These are phyloP conservation scores for Tachysurus fulvidraco DNA, from an alignment of 2,113 vertebrate genomes.

Conservation along the genomic window DNA sequence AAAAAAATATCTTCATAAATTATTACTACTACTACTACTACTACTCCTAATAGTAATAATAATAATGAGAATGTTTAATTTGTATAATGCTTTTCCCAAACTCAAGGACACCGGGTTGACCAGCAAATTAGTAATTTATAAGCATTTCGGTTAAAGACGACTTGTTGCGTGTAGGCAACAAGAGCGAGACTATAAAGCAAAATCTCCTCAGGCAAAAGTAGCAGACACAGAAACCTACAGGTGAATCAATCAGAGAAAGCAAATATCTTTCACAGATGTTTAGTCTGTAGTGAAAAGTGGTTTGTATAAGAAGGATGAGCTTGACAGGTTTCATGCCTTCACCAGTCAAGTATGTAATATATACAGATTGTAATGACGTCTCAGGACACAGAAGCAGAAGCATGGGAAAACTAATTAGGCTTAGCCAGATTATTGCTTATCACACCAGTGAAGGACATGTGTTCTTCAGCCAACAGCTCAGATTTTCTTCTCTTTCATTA, in stretches of 20 bases:
- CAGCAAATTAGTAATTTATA: not conserved
- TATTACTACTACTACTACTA: not conserved
- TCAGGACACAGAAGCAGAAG: constrained; percentile 69
- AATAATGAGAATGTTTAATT: not conserved
- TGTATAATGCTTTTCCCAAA: not conserved
- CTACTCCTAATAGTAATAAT: not conserved
- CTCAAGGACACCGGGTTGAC: not conserved
- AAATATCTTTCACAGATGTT: constrained; percentile 55
- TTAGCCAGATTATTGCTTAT: constrained; percentile 63
- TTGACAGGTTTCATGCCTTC: constrained; percentile 72
- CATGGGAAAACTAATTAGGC: constrained; percentile 63
- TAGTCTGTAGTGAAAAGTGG: constrained; percentile 56
- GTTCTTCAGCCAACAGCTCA: constrained; percentile 64
- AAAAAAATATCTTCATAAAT: not conserved
- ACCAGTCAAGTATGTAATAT: constrained; percentile 64
- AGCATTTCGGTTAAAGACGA: constrained; percentile 16
- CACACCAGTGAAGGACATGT: constrained; percentile 66
- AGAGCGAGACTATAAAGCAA: not conserved
- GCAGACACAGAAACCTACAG: constrained; percentile 45
- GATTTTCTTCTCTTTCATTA: constrained; percentile 45
- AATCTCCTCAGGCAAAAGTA: constrained; percentile 4
- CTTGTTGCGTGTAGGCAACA: not conserved
- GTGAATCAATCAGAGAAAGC: constrained; percentile 61
- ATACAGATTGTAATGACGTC: constrained; percentile 69
- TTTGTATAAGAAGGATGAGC: constrained; percentile 64